Evolutionary conservation across 2,888 invertebrate species (phyloP).

Genomic region (Lasioglossum morio): DNA sequence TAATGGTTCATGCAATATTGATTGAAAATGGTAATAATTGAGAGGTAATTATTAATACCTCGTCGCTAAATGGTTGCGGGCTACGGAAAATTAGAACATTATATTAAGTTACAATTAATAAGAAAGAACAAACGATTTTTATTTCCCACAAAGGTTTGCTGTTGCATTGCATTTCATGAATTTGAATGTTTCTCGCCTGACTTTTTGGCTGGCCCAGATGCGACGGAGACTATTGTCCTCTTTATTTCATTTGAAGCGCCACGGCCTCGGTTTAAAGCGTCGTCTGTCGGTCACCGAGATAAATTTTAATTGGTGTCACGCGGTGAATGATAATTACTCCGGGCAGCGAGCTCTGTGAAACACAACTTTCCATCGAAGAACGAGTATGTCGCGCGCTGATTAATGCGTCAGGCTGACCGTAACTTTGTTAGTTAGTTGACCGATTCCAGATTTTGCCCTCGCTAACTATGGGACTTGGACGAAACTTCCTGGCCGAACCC

Average conservation of each 20-base stretch:
- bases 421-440: conserved; percentile 48
- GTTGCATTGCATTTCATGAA: not conserved
- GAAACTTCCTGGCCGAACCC: not conserved
- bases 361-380: conserved; percentile 34
- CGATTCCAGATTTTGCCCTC: conserved; percentile 45
- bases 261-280: not conserved
- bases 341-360: conserved; percentile 5
- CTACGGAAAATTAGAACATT: not conserved
- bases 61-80: not conserved
- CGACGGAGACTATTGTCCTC: not conserved
- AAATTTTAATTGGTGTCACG: conserved; percentile 39
- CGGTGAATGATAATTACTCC: conserved; percentile 32
- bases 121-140: not conserved
- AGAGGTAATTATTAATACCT: not conserved
- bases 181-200: not conserved
- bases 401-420: conserved; percentile 40
- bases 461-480: conserved; percentile 23
- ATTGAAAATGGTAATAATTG: not conserved
- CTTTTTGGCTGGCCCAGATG: not conserved
- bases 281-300: not conserved
- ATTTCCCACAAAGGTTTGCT: not conserved
- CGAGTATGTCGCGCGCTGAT: conserved; percentile 43
- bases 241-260: not conserved
- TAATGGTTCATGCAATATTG: not conserved
- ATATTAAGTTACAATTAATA: not conserved